phyloP scores from a whole-genome alignment of 2,797 vertebrate species.

The Scyliorhinus canicula region DNA sequence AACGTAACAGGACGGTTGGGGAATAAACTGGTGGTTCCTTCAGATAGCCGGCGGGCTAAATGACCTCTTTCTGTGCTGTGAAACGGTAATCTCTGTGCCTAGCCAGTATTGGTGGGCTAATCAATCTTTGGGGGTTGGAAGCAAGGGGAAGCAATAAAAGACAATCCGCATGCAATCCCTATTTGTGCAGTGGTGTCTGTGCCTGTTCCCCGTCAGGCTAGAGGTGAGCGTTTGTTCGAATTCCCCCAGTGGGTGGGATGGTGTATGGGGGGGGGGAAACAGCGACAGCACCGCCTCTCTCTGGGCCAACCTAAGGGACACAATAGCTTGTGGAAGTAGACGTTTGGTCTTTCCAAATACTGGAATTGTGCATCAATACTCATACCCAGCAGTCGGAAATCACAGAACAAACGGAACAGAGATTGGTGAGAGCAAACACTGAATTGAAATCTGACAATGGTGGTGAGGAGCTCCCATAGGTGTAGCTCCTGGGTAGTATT shows the following conservation, averaged over 20 bases:
- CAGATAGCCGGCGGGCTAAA: not conserved
- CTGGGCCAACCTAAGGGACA: not conserved
- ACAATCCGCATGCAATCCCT: not conserved
- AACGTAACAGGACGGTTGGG: not conserved
- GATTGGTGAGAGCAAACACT: not conserved
- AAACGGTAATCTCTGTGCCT: not conserved
- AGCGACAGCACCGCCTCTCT: not conserved
- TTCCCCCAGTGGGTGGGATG: not conserved
- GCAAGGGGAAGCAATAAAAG: not conserved
- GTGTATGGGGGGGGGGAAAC: not conserved
- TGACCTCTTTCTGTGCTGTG: not conserved
- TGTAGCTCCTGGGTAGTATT: not conserved
- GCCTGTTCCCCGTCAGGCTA: not conserved
- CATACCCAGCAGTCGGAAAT: not conserved
- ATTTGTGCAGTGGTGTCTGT: not conserved
- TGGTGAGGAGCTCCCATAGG: not conserved
- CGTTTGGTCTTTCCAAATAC: not conserved
- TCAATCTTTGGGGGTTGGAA: not conserved
- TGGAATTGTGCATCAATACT: not conserved
- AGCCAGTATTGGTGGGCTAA: constrained; percentile 2
- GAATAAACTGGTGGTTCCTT: not conserved
- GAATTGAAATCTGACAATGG: not conserved
- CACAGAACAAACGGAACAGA: not conserved
- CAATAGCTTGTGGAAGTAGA: not conserved
- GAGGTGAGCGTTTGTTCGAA: not conserved